Percentiles rank a stretch among this genome's conserved stretches.
phyloP scores from a whole-genome alignment of 92 coral and sea anemone species.

The Isaurus tuberculatus region DNA sequence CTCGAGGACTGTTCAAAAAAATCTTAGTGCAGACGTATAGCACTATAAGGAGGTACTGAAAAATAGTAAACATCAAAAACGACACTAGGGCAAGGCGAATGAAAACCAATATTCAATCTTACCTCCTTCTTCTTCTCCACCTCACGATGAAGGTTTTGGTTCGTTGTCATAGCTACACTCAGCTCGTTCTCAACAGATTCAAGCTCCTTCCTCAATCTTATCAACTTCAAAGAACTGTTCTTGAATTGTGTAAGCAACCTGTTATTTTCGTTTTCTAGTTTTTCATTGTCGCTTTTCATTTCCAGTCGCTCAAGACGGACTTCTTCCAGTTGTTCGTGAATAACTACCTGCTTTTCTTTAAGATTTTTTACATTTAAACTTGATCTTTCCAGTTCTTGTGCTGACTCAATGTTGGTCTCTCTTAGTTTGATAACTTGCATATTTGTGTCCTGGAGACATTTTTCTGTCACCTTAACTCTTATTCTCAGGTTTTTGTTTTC shows the following conservation, averaged over 20 bases:
- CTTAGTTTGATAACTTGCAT: neutral
- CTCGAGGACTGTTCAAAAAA: no score
- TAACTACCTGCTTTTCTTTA: neutral
- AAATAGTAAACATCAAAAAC: no score
- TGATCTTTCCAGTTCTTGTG: neutral
- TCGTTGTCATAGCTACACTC: neutral
- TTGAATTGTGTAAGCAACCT: neutral
- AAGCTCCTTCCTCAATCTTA: neutral
- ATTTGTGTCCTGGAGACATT: neutral
- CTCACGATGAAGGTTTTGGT: neutral
- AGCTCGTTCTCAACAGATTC: constrained; percentile 7
- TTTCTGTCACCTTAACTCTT: neutral
- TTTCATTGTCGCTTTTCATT: neutral
- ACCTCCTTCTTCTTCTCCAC: neutral
- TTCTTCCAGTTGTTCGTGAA: neutral
- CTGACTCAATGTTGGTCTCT: neutral
- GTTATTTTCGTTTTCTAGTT: neutral
- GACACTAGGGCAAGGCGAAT: no score
- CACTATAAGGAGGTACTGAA: no score
- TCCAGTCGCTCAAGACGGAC: constrained; percentile 2
- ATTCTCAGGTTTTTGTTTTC: neutral
- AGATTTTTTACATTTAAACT: neutral
- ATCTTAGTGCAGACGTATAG: no score
- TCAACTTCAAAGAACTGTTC: neutral
- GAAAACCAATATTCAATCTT: neutral